Evolutionary conservation across 2,797 vertebrate species (phyloP).

Genomic region (Malurus leucopterus): DNA sequence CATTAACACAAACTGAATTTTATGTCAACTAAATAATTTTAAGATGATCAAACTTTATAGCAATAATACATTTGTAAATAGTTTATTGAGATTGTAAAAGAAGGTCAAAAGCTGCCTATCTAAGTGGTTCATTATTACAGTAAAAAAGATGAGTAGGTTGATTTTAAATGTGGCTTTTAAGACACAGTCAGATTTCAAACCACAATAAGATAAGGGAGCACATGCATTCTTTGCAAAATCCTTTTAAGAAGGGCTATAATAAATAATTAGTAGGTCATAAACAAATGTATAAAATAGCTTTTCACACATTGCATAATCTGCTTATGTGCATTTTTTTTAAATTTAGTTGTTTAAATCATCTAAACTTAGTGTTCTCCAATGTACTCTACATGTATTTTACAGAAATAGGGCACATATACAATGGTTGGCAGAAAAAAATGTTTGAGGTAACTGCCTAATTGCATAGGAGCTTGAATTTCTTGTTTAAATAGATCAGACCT

Average conservation of each 20-base stretch:
- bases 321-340: neutral
- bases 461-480: neutral
- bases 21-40: neutral
- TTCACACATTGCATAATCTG: neutral
- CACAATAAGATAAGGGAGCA: neutral
- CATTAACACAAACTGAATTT: neutral
- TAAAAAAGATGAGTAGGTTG: neutral
- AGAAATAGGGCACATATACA: neutral
- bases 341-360: neutral
- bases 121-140: neutral
- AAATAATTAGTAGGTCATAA: neutral
- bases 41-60: neutral
- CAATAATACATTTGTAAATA: neutral
- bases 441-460: neutral
- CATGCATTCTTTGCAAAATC: neutral
- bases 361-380: neutral
- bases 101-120: neutral
- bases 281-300: neutral
- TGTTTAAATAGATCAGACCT: neutral
- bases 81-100: neutral
- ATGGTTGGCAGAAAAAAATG: neutral
- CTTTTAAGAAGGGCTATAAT: rapidly evolving
- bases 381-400: neutral
- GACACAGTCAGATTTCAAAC: neutral
- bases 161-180: neutral